Conservation (phyloP, 2,797 vertebrate genomes). For the Sarcophilus harrisii region DNA sequence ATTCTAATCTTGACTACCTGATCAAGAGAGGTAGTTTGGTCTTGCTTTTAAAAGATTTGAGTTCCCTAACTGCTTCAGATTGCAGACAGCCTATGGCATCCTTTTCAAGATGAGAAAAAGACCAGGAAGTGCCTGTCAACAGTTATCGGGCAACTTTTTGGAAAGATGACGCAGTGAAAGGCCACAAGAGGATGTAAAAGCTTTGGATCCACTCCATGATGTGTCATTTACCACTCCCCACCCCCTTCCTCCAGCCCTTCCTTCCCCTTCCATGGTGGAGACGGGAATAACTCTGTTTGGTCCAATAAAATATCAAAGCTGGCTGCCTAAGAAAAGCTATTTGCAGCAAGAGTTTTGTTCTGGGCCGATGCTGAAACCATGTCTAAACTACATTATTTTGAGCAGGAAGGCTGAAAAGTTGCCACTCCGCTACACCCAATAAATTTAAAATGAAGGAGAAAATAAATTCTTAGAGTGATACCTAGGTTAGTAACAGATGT, state of each 20-base stretch:
- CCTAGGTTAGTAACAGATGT: neutral
- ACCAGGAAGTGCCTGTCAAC: neutral
- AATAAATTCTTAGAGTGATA: neutral
- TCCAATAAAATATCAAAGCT: neutral
- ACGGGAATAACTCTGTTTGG: neutral
- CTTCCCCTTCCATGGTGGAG: neutral
- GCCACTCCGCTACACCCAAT: neutral
- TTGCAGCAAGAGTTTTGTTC: neutral
- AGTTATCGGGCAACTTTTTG: neutral
- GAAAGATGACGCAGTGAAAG: neutral
- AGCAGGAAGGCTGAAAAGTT: neutral
- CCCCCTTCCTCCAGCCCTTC: neutral
- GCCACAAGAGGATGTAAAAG: neutral
- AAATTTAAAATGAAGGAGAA: neutral
- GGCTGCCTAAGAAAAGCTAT: neutral
- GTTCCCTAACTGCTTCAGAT: neutral
- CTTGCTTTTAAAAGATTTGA: neutral
- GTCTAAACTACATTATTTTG: neutral
- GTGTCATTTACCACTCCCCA: neutral
- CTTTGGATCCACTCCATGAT: neutral
- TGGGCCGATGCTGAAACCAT: rapidly evolving
- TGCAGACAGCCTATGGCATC: neutral
- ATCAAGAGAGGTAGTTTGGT: neutral
- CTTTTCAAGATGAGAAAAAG: neutral
- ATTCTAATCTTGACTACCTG: neutral